Evolutionary conservation across 2,113 vertebrate genomes (phyloP).

Genomic region (Sinocyclocheilus anshuiensis): DNA sequence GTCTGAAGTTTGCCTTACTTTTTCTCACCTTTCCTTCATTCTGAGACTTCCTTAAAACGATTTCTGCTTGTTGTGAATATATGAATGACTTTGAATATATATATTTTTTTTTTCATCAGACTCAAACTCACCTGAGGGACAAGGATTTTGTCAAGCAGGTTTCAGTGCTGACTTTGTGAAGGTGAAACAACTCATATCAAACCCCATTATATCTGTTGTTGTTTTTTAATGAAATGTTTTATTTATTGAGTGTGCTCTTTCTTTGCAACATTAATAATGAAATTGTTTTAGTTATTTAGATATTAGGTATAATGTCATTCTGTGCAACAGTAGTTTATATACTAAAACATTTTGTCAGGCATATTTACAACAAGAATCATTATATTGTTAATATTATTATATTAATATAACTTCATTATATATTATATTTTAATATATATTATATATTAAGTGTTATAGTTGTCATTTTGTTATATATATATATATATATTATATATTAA

Average conservation of each 20-base stretch:
- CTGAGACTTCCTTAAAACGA: neutral
- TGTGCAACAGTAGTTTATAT: no score
- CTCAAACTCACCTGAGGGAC: constrained; percentile 86
- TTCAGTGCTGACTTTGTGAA: constrained; percentile 95
- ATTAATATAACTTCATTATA: no score
- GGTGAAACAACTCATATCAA: constrained; percentile 65
- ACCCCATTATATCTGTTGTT: neutral
- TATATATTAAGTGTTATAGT: no score
- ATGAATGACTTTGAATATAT: constrained; percentile 30
- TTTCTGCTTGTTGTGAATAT: neutral
- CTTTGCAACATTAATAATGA: neutral
- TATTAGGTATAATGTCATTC: neutral
- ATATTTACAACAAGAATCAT: neutral
- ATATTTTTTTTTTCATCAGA: constrained; percentile 64
- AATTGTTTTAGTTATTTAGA: neutral
- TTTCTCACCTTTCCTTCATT: neutral
- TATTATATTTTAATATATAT: no score
- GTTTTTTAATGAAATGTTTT: neutral
- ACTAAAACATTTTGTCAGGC: no score
- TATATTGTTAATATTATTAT: no score
- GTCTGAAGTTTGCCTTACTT: neutral
- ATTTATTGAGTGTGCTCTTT: neutral
- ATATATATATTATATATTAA: no score
- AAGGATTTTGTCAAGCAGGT: constrained; percentile 98
- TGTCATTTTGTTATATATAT: no score